Conservation (phyloP, 1,140 invertebrate genomes). For the Eumaeus atala region DNA sequence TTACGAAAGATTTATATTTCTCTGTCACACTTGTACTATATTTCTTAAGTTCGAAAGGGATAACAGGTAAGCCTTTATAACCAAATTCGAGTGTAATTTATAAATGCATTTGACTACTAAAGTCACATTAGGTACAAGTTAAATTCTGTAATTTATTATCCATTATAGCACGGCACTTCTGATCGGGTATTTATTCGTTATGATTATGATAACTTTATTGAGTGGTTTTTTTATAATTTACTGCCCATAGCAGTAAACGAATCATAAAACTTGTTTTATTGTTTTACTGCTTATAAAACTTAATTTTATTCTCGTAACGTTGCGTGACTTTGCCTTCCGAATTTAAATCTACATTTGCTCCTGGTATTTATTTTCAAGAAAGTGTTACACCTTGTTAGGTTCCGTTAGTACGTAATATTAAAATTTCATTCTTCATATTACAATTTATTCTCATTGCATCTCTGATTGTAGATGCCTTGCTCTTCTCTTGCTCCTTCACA, state of each 20-base stretch:
- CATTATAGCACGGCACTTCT: constrained; percentile 18
- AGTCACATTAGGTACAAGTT: constrained; percentile 31
- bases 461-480: too few relatives aligned
- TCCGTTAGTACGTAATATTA: too few relatives aligned
- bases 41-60: constrained; percentile 34
- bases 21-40: constrained; percentile 40
- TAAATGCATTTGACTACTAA: constrained; percentile 40
- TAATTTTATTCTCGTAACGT: neutral
- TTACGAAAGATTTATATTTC: constrained; percentile 61
- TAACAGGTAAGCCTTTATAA: constrained; percentile 41
- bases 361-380: too few relatives aligned
- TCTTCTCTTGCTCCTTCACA: too few relatives aligned
- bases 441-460: too few relatives aligned
- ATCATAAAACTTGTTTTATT: constrained; percentile 3
- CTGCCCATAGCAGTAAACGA: constrained; percentile 1
- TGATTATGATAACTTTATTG: constrained; percentile 5
- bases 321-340: neutral
- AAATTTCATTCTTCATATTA: too few relatives aligned
- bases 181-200: neutral
- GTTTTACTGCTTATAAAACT: constrained; percentile 9
- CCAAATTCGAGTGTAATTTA: constrained; percentile 48
- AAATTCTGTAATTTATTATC: constrained; percentile 25
- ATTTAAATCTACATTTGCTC: neutral
- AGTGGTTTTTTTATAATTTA: constrained; percentile 9
- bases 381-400: too few relatives aligned